These are phyloP conservation scores for Cartodere bifasciata DNA, from an alignment of 2,888 invertebrate genomes.

Conservation along the genomic window DNA sequence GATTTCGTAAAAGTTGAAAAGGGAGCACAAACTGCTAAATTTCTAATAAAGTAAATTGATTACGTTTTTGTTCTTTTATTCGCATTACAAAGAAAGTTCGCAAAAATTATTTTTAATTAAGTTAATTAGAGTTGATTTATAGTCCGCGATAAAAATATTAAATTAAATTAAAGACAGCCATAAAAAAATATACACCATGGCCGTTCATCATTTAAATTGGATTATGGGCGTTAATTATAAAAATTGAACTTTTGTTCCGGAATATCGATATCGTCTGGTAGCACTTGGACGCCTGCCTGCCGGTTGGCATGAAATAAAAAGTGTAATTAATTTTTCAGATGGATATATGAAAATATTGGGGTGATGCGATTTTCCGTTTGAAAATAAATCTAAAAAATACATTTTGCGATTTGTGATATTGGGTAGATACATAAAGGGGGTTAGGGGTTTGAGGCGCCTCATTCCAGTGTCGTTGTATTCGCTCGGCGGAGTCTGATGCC, in stretches of 20 bases:
- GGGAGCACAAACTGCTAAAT: constrained; percentile 19
- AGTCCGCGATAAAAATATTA: constrained; percentile 35
- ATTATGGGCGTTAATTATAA: constrained; percentile 28
- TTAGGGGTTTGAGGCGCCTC: constrained; percentile 15
- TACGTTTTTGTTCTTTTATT: constrained; percentile 28
- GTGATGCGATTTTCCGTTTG: constrained; percentile 29
- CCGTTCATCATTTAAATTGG: constrained; percentile 28
- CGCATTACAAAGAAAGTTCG: constrained; percentile 28
- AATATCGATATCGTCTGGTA: constrained; percentile 11
- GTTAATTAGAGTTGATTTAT: constrained; percentile 36
- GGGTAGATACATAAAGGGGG: constrained; percentile 17
- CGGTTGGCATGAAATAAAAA: constrained; percentile 29
- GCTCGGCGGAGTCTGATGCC: constrained; percentile 16
- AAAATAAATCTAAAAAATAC: constrained; percentile 33
- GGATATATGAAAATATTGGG: constrained; percentile 34
- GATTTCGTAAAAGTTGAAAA: constrained; percentile 14
- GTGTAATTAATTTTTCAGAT: constrained; percentile 35
- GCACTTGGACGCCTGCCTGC: constrained; percentile 4
- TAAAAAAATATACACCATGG: constrained; percentile 24
- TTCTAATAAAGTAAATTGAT: constrained; percentile 33
- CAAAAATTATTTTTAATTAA: constrained; percentile 36
- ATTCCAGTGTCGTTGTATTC: constrained; percentile 8
- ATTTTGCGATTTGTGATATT: constrained; percentile 29
- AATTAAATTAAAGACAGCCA: constrained; percentile 35
- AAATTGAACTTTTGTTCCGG: constrained; percentile 23